Evolutionary conservation across 2,888 invertebrate species (phyloP).

Genomic region (Candidula unifasciata): DNA sequence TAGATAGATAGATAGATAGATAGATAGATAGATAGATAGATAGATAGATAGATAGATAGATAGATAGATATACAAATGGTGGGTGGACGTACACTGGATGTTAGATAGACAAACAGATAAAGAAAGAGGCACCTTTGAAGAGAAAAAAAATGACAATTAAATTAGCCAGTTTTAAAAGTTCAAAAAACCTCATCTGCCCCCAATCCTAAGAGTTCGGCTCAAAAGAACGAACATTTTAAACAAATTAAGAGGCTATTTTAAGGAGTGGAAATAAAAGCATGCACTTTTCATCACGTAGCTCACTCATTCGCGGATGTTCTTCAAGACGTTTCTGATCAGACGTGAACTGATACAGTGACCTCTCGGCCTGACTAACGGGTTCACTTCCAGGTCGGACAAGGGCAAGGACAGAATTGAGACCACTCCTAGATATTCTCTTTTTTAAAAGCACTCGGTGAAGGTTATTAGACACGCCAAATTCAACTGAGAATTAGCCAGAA

Average conservation of each 20-base stretch:
- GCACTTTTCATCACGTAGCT: background rate
- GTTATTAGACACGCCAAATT: background rate
- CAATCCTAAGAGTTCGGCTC: too few species aligned
- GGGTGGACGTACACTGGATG: too few species aligned
- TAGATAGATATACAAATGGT: too few species aligned
- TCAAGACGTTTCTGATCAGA: background rate
- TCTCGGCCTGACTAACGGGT: constrained; percentile 16
- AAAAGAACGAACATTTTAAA: too few species aligned
- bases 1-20: background rate
- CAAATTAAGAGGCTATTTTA: too few species aligned
- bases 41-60: background rate
- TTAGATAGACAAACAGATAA: too few species aligned
- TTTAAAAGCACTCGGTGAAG: too few species aligned
- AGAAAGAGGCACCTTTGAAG: too few species aligned
- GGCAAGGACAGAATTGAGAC: background rate
- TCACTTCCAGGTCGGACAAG: constrained; percentile 23
- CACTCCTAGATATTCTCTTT: background rate
- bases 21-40: background rate
- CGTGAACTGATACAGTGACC: constrained; percentile 22
- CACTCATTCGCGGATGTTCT: background rate
- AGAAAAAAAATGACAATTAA: too few species aligned
- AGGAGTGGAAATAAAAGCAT: too few species aligned
- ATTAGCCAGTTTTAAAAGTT: too few species aligned
- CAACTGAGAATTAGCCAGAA: background rate
- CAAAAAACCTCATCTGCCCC: too few species aligned